Percentiles rank a stretch among this genome's conserved stretches.
Conservation (phyloP, 1,140 invertebrate genomes). For the Branchinecta lindahli region DNA sequence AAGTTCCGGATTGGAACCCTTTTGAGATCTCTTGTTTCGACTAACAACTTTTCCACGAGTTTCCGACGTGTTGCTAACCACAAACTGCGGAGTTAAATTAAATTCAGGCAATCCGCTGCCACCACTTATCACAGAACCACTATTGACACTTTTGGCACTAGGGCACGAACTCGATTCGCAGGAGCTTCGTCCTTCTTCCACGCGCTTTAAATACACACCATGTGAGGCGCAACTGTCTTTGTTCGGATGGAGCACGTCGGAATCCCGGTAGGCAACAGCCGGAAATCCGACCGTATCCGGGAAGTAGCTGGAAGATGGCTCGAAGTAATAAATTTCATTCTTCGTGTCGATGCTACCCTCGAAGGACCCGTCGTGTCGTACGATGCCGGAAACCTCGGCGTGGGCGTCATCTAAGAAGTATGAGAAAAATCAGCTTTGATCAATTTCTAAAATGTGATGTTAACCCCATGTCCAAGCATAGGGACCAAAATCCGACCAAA, state of each 20-base stretch:
- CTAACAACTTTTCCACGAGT: background rate
- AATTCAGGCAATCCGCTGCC: background rate
- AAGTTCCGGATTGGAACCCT: background rate
- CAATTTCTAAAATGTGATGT: too few species aligned
- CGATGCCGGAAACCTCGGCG: background rate
- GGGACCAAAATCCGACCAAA: too few species aligned
- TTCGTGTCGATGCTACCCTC: background rate
- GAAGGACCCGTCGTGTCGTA: background rate
- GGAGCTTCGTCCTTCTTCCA: background rate
- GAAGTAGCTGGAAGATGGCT: background rate
- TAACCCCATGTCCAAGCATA: too few species aligned
- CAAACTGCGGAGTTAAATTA: background rate
- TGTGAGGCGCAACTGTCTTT: background rate
- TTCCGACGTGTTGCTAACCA: background rate
- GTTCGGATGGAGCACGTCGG: background rate
- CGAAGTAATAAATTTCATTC: background rate
- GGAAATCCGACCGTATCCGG: background rate
- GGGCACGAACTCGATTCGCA: background rate
- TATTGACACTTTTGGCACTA: background rate
- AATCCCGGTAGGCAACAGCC: background rate
- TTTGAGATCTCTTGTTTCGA: conserved; percentile 1
- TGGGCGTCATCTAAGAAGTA: background rate
- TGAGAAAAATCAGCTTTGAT: too few species aligned
- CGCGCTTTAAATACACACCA: background rate
- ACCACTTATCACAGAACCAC: background rate